Base-by-base conservation (phyloP, 2,888 invertebrate species). In the Trachelus stipa region DNA sequence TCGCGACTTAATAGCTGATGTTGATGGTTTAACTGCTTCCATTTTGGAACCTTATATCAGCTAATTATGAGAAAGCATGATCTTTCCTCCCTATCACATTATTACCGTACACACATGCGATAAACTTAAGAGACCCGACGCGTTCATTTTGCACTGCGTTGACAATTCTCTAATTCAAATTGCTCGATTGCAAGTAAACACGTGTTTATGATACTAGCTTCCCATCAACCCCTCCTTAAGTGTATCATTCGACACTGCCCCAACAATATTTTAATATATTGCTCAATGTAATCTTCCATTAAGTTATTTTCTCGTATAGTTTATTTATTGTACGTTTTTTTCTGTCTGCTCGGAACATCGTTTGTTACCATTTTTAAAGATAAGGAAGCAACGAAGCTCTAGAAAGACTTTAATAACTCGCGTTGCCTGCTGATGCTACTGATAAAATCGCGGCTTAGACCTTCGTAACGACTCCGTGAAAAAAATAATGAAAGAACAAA, bases 261-360 rank as follows among this genome's bases (percentile, higher is more conserved):
- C 56, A 56, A 56, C 56, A 56, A 56, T 56, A 56, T 56, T 56
- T 56, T 56, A 56, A 56, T 56, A 56, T 56, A 56, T 56, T 75
- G 74, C 77, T 75, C 77, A 75, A 77, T 33, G 33, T 77, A 75
- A 75, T 37, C 77, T 77, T 77, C 75, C 77, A 35, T 31, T 37
- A 68, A 34, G 56, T 74, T 74, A 69, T 35, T 75, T 23, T 35
- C 74, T 12, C 37, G 35, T 34, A 34, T 30, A 35, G 35, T 74
- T 34, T 74, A 74, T 74, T 34, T 34, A 34, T 71, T 71, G 11
- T 71, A 33, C 31, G 12, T 33, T 69, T 9, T 31, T 31, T 71
- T 71, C 71, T 71, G 71, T 23, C 31, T 31, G 71, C 31, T 71
- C 71, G 6, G 9, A 71, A 71, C 12, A 33, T 12, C 30, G 9